Base-by-base conservation (phyloP, 2,888 invertebrate species). In the Idaea biselata region DNA sequence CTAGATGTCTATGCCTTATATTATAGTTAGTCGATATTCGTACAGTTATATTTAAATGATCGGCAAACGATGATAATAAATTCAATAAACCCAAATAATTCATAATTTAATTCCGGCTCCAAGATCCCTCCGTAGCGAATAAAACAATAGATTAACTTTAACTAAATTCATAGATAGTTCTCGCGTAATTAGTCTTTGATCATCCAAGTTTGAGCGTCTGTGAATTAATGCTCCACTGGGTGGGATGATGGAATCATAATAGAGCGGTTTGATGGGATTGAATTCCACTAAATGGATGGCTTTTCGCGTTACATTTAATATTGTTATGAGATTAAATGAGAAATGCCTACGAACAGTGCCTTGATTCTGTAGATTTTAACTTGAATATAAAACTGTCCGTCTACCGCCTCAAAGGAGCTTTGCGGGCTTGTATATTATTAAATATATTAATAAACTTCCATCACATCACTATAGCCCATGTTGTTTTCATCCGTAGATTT, bases 131-230 rank as follows among this genome's bases (percentile, higher is more conserved):
- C 6, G 14, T 14, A 32, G 32, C 44, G 11, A 44, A 44, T 44
- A 44, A 44, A 44, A 44, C 44, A 44, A 44, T 44, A 25, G 25
- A 25, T 44, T 44, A 44, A 44, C 44, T 44, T 11, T 14, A 44
- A 8, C 44, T 14, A 44, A 44, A 44, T 44, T 44, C 6, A 44
- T 11, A 44, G 44, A 44, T 44, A 44, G 44, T 44, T 7, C 3
- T 14, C 44, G 14, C 44, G 6, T 44, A 44, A 44, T 44, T 11
- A 44, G 11, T 11, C 44, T 44, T 44, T 44, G 44, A 44, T 44
- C 44, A 44, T 44, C 44, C 44, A 44, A 44, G 44, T 44, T 44
- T 44, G 44, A 44, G 44, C 44, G 44, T 44, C 44, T 44, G 44
- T 44, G 14, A 44, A 44, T 44, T 44, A 44, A 44, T 44, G 44